A percentile compares a stretch with the other conserved stretches of the same genome.
phyloP scores from a whole-genome alignment of 2,797 vertebrate species.

The Argyrosomus regius region DNA sequence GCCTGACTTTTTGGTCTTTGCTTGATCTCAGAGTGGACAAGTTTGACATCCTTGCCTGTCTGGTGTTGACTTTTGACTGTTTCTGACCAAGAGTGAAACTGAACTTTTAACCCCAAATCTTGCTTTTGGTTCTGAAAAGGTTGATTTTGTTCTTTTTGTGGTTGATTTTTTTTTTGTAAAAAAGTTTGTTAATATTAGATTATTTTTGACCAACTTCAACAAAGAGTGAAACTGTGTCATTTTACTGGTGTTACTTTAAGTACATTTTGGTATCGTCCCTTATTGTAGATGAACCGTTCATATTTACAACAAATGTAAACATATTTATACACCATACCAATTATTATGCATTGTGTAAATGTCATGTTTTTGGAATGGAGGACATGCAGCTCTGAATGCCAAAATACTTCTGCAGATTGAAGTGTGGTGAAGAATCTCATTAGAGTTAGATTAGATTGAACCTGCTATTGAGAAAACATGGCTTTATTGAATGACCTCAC shows the following conservation, averaged over 20 bases:
- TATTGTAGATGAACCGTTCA: neutral
- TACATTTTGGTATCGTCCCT: neutral
- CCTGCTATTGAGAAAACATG: slow-evolving; percentile 3
- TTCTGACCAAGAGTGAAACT: neutral
- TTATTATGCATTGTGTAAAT: slow-evolving; percentile 21
- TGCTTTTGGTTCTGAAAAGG: neutral
- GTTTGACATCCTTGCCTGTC: neutral
- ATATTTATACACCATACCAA: neutral
- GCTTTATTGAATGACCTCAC: slow-evolving; percentile 28
- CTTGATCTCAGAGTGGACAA: neutral
- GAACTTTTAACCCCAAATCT: neutral
- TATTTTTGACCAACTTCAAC: neutral
- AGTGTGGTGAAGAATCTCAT: slow-evolving; percentile 16
- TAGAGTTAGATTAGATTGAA: slow-evolving; percentile 33
- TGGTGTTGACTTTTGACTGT: neutral
- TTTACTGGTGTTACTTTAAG: neutral
- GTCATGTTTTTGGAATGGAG: slow-evolving; percentile 7
- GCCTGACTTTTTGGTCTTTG: neutral
- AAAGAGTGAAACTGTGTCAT: neutral
- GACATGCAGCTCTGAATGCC: slow-evolving; percentile 16
- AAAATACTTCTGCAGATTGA: slow-evolving; percentile 36
- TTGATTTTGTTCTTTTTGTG: neutral
- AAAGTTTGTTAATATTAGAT: neutral
- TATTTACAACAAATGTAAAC: neutral
- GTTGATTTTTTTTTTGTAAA: neutral